These are phyloP conservation scores for Ernsta delagoae DNA, from an alignment of 2,888 invertebrate genomes.

Conservation along the genomic window DNA sequence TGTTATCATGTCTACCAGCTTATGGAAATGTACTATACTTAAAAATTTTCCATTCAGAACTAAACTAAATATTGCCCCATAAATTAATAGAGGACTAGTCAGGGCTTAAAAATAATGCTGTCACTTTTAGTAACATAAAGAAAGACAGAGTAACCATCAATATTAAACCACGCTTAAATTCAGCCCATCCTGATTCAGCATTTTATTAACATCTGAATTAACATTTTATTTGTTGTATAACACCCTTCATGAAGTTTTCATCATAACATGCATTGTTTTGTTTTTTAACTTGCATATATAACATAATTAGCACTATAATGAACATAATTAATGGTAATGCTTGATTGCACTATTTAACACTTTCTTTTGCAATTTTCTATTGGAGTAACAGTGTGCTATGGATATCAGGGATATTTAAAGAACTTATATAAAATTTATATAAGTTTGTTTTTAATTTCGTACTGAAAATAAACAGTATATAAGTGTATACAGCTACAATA, in stretches of 20 bases:
- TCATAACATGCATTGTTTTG: not conserved
- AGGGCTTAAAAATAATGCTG: no score
- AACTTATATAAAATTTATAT: not conserved
- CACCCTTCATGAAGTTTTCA: not conserved
- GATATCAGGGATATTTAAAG: not conserved
- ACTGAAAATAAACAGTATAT: not conserved
- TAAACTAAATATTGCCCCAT: no score
- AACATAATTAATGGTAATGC: not conserved
- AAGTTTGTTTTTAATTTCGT: not conserved
- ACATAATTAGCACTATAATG: not conserved
- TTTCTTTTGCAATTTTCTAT: slow-evolving; percentile 22
- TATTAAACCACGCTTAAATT: no score
- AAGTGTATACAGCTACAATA: not conserved
- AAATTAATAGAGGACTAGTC: no score
- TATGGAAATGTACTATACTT: no score
- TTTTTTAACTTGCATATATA: not conserved
- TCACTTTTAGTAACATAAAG: no score
- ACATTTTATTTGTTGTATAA: not conserved
- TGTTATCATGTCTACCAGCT: no score
- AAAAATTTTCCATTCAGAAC: no score
- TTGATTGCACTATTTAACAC: slow-evolving; percentile 2
- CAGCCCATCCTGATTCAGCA: no score
- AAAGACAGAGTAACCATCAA: no score
- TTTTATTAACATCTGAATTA: no score
- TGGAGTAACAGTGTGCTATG: slow-evolving; percentile 18